Conservation (phyloP, 2,888 invertebrate genomes). For the Meliscaeva auricollis region DNA sequence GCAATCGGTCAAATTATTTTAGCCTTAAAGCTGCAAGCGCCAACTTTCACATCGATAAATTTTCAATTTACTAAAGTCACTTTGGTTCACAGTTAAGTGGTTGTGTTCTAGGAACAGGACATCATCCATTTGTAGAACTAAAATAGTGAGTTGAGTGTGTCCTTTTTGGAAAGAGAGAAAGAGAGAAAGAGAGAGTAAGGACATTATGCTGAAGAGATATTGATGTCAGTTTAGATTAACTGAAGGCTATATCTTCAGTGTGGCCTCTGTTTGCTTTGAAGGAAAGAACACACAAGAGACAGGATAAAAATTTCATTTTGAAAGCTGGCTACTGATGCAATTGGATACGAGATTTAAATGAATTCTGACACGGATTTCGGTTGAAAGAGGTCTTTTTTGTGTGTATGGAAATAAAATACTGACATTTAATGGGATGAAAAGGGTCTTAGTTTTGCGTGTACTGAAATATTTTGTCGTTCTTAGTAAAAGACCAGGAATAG, state of each 20-base stretch:
- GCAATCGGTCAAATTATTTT: slow-evolving; percentile 60
- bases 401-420: neutral
- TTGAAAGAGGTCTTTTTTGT: neutral
- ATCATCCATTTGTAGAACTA: slow-evolving; percentile 21
- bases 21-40: slow-evolving; percentile 49
- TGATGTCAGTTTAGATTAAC: slow-evolving; percentile 40
- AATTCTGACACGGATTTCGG: slow-evolving; percentile 22
- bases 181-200: neutral
- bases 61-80: slow-evolving; percentile 66
- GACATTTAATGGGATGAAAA: neutral
- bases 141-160: slow-evolving; percentile 3
- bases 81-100: slow-evolving; percentile 21
- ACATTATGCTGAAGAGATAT: slow-evolving; percentile 55
- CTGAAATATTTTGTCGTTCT: no score
- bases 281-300: neutral
- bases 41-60: slow-evolving; percentile 68
- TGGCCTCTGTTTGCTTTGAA: neutral
- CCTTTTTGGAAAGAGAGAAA: neutral
- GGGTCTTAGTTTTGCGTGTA: neutral
- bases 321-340: neutral
- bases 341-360: slow-evolving; percentile 30
- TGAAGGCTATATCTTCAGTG: neutral
- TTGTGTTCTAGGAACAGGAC: slow-evolving; percentile 12
- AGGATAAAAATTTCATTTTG: slow-evolving; percentile 19
- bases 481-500: no score